Conservation (phyloP, 2,113 vertebrate genomes). For the Geococcyx californianus region DNA sequence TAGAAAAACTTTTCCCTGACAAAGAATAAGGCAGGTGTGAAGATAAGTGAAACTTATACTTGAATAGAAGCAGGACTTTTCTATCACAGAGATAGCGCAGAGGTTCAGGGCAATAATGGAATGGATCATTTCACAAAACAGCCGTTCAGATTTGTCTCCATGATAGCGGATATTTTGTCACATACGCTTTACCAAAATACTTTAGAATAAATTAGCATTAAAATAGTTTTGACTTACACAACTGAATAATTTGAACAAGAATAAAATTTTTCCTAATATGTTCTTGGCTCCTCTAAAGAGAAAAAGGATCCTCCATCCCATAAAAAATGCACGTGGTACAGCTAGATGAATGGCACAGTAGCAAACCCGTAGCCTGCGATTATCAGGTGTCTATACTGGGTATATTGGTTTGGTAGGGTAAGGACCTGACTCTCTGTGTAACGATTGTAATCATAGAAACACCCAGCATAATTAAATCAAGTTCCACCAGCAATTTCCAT, state of each 20-base stretch:
- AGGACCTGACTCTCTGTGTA: background rate
- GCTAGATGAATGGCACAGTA: background rate
- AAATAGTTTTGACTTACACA: background rate
- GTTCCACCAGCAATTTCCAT: background rate
- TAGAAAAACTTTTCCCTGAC: background rate
- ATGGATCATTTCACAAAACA: background rate
- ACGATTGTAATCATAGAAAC: background rate
- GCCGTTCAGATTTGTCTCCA: background rate
- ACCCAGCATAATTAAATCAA: background rate
- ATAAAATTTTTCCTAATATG: background rate
- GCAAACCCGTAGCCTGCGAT: background rate
- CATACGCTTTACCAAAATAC: background rate
- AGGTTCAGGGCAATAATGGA: background rate
- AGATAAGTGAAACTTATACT: background rate
- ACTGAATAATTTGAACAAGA: background rate
- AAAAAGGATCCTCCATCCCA: background rate
- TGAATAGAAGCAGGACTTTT: background rate
- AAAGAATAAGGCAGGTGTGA: background rate
- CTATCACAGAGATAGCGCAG: background rate
- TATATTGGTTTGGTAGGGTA: rapidly evolving
- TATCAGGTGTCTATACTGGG: too few relatives aligned
- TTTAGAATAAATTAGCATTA: background rate
- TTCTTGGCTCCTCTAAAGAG: background rate
- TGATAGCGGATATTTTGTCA: background rate
- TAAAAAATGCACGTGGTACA: background rate